Evolutionary conservation across 2,888 invertebrate species (phyloP).

Genomic region (Nomada lathburiana): DNA sequence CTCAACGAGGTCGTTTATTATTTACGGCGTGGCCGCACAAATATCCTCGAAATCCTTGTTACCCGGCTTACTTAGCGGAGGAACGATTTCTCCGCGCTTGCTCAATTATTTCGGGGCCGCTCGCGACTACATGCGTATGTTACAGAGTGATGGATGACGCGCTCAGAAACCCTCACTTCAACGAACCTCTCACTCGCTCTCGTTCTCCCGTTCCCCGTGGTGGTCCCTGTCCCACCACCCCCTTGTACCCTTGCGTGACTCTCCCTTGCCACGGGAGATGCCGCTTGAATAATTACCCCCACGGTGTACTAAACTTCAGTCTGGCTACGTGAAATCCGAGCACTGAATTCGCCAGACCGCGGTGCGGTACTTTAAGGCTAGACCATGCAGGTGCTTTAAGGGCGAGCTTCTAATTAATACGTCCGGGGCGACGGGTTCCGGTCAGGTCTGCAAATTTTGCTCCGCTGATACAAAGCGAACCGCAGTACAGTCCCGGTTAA

Average conservation of each 20-base stretch:
- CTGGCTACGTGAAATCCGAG: slow-evolving; percentile 81
- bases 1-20: slow-evolving; percentile 46
- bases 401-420: slow-evolving; percentile 80
- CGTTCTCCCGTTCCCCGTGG: slow-evolving; percentile 47
- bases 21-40: slow-evolving; percentile 34
- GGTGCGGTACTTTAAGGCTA: slow-evolving; percentile 78
- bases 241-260: slow-evolving; percentile 77
- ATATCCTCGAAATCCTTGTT: slow-evolving; percentile 62
- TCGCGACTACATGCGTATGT: slow-evolving; percentile 75
- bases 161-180: slow-evolving; percentile 69
- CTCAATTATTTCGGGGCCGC: slow-evolving; percentile 76
- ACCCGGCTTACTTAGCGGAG: slow-evolving; percentile 45
- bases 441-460: slow-evolving; percentile 67
- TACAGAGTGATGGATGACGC: slow-evolving; percentile 81
- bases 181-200: slow-evolving; percentile 58
- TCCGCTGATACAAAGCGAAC: slow-evolving; percentile 62
- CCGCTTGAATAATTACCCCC: slow-evolving; percentile 84
- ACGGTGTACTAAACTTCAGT: slow-evolving; percentile 78
- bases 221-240: slow-evolving; percentile 35
- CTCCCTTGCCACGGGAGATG: slow-evolving; percentile 78
- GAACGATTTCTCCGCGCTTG: slow-evolving; percentile 74
- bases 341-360: slow-evolving; percentile 79
- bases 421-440: slow-evolving; percentile 60
- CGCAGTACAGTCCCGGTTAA: not conserved
- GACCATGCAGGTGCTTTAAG: slow-evolving; percentile 79